A percentile compares a stretch with the other conserved stretches of the same genome.
phyloP scores from a whole-genome alignment of 2,113 vertebrate species.

The Ailuropoda melanoleuca region DNA sequence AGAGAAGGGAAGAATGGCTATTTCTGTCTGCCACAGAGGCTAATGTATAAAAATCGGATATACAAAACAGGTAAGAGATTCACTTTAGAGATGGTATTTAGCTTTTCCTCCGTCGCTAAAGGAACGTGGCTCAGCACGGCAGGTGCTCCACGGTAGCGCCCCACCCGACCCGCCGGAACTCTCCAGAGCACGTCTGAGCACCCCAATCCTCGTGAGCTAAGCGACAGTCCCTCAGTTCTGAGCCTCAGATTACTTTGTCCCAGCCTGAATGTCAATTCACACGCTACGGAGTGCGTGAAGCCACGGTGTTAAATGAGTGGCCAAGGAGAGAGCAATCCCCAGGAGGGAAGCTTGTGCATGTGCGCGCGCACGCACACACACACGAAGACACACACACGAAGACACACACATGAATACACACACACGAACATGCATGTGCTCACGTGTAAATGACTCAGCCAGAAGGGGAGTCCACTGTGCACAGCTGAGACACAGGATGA shows the following conservation, averaged over 20 bases:
- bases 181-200: background rate
- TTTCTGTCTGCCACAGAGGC: background rate
- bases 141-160: background rate
- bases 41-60: background rate
- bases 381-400: fast-evolving
- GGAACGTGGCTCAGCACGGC: fast-evolving
- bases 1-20: background rate
- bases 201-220: background rate
- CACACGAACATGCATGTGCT: fast-evolving
- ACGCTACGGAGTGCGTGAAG: background rate
- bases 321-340: background rate
- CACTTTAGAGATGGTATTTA: background rate
- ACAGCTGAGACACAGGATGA: background rate
- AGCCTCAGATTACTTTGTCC: background rate
- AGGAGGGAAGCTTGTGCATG: background rate
- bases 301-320: background rate
- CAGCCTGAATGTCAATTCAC: background rate
- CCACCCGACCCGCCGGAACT: background rate
- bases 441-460: background rate
- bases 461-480: background rate
- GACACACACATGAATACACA: no score
- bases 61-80: background rate
- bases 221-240: background rate
- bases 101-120: background rate
- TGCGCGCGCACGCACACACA: background rate